A percentile compares a stretch with the other conserved stretches of the same genome.
phyloP scores from a whole-genome alignment of 2,888 invertebrate genomes.

The Dyspetes luteomarginatus region DNA sequence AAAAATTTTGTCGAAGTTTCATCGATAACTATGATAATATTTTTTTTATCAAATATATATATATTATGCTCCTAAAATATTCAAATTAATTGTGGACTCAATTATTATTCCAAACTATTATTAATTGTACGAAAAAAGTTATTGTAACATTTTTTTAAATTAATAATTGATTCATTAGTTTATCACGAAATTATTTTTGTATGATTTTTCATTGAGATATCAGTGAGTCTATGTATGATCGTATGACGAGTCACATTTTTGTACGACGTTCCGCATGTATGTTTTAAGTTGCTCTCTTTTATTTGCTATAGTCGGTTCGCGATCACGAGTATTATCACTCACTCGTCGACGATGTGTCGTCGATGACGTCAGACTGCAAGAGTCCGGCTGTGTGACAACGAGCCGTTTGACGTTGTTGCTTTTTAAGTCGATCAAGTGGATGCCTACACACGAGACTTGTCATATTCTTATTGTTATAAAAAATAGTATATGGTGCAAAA shows the following conservation, averaged over 20 bases:
- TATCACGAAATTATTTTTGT: background rate
- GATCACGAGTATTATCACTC: constrained; percentile 30
- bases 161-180: background rate
- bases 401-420: background rate
- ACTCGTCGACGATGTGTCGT: constrained; percentile 34
- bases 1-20: too few species aligned
- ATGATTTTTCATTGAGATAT: background rate
- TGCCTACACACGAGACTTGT: background rate
- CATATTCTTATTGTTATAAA: background rate
- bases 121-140: background rate
- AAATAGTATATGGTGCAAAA: too few species aligned
- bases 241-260: constrained; percentile 37
- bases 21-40: too few species aligned
- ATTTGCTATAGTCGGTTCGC: constrained; percentile 12
- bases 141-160: background rate
- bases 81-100: too few species aligned
- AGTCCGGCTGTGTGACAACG: background rate
- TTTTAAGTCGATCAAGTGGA: background rate
- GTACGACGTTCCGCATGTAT: constrained; percentile 2
- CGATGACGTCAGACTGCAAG: constrained; percentile 37
- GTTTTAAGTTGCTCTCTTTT: constrained; percentile 1
- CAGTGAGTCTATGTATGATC: background rate
- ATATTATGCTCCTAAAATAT: too few species aligned
- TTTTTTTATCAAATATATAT: too few species aligned
- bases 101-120: background rate